These are phyloP conservation scores for Bufo gargarizans DNA, from an alignment of 2,113 vertebrate genomes.

Conservation along the genomic window DNA sequence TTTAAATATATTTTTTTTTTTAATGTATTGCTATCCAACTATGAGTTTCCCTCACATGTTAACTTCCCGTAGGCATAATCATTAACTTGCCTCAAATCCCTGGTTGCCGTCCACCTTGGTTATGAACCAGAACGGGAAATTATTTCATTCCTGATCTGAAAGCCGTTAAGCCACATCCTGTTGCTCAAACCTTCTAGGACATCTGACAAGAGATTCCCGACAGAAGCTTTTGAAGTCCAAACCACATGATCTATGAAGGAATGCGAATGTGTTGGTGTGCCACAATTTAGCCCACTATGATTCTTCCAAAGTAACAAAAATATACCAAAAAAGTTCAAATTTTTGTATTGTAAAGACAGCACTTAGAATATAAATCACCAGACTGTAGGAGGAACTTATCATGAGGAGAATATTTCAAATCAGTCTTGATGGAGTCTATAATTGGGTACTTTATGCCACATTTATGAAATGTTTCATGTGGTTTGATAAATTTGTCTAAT, in stretches of 20 bases:
- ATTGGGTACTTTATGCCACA: too few species aligned
- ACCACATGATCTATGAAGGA: neutral
- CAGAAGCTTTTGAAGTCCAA: neutral
- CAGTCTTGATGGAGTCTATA: too few species aligned
- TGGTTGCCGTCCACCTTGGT: conserved; percentile 6
- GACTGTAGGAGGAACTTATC: too few species aligned
- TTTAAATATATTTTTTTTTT: too few species aligned
- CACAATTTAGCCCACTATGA: neutral
- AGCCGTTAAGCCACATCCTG: conserved; percentile 7
- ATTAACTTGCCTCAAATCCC: neutral
- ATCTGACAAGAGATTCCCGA: conserved; percentile 3
- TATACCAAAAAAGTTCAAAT: neutral
- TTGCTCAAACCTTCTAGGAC: neutral
- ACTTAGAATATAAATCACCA: too few species aligned
- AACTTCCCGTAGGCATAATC: neutral
- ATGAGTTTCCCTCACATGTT: neutral
- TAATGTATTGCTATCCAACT: neutral
- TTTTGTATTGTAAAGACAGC: neutral
- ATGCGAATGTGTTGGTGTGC: neutral
- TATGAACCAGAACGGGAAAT: neutral
- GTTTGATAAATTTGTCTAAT: too few species aligned
- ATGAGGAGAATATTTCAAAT: too few species aligned
- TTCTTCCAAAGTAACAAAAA: neutral
- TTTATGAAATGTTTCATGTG: too few species aligned
- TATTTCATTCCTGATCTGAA: conserved; percentile 12